These are phyloP conservation scores for Magallana angulata DNA, from an alignment of 1,140 invertebrate genomes.

Conservation along the genomic window DNA sequence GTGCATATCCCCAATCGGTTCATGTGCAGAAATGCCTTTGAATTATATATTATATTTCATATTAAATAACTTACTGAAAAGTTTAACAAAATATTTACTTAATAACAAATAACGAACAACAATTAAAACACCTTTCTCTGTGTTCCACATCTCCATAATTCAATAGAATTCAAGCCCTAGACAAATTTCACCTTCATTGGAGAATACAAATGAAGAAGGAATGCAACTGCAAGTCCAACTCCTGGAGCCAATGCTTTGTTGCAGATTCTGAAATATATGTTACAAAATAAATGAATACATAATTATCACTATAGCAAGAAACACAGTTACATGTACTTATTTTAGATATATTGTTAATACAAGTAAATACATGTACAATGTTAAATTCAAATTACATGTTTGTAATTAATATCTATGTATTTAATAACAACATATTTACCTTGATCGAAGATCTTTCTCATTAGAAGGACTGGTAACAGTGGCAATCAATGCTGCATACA, in stretches of 20 bases:
- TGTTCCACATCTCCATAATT: slow-evolving; percentile 19
- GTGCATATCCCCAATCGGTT: background rate
- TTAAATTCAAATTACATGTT: too few relatives aligned
- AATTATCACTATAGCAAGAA: too few relatives aligned
- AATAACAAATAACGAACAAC: background rate
- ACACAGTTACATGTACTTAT: too few relatives aligned
- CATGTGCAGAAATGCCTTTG: background rate
- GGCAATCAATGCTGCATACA: background rate
- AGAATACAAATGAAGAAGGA: background rate
- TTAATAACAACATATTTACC: too few relatives aligned
- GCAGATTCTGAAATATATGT: too few relatives aligned
- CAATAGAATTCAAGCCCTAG: background rate
- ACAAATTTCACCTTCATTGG: slow-evolving; percentile 5
- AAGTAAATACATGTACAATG: too few relatives aligned
- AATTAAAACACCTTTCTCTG: background rate
- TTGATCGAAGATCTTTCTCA: background rate
- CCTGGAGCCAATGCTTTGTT: background rate
- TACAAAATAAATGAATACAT: too few relatives aligned
- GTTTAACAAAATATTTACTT: too few relatives aligned
- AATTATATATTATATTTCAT: background rate
- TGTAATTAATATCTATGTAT: too few relatives aligned
- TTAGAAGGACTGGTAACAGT: background rate
- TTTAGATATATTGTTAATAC: too few relatives aligned
- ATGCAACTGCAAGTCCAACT: background rate
- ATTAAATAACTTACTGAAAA: too few relatives aligned